Conservation (phyloP, 2,888 invertebrate species). For the Agonopterix arenella region DNA sequence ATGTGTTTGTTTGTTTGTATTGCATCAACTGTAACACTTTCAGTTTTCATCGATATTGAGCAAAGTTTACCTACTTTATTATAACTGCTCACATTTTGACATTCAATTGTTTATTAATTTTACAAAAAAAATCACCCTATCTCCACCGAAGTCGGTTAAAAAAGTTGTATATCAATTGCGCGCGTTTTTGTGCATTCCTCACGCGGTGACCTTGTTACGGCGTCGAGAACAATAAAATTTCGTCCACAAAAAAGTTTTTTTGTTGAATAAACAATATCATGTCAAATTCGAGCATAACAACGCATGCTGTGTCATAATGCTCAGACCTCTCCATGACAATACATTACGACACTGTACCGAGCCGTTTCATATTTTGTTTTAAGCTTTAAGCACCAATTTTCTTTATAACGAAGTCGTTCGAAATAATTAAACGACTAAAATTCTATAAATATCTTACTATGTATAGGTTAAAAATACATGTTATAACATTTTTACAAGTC, state of each 20-base stretch:
- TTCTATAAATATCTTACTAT: constrained; percentile 77
- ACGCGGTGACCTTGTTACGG: constrained; percentile 26
- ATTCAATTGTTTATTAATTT: constrained; percentile 47
- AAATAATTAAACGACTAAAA: constrained; percentile 77
- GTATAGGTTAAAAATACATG: constrained; percentile 77
- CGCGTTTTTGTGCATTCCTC: constrained; percentile 7
- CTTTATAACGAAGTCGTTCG: constrained; percentile 76
- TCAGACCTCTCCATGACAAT: constrained; percentile 65
- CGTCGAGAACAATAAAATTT: constrained; percentile 16
- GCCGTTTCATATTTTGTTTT: constrained; percentile 64
- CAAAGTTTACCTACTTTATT: constrained; percentile 77
- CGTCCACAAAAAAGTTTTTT: constrained; percentile 4
- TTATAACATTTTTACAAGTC: constrained; percentile 76
- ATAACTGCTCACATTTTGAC: constrained; percentile 55
- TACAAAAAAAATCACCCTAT: background rate
- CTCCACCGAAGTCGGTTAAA: background rate
- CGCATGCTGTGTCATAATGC: constrained; percentile 74
- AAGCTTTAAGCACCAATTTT: constrained; percentile 77
- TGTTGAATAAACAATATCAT: constrained; percentile 32
- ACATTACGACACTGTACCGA: constrained; percentile 53
- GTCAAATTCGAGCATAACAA: constrained; percentile 62
- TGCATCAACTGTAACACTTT: constrained; percentile 76
- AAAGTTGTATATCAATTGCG: background rate
- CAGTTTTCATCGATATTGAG: constrained; percentile 75
- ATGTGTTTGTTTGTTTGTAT: constrained; percentile 73